phyloP scores from a whole-genome alignment of 2,113 vertebrate species.

The Spilogale gracilis region DNA sequence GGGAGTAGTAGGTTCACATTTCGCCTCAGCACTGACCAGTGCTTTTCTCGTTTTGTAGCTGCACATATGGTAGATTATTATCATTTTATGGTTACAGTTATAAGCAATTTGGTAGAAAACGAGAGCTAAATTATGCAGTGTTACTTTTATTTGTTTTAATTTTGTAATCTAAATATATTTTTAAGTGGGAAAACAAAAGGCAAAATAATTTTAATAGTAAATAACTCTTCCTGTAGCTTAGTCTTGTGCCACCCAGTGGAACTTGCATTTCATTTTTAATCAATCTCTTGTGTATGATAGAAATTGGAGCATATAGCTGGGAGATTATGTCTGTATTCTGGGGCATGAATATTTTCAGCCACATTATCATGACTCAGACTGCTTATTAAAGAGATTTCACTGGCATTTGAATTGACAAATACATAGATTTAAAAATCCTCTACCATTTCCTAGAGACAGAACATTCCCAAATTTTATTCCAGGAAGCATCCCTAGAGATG shows the following conservation, averaged over 20 bases:
- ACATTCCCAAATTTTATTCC: constrained; percentile 49
- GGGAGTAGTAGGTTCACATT: constrained; percentile 84
- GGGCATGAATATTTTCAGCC: constrained; percentile 63
- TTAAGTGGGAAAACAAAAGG: constrained; percentile 78
- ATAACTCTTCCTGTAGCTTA: constrained; percentile 63
- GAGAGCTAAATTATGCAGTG: constrained; percentile 89
- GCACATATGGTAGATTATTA: constrained; percentile 89
- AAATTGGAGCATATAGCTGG: constrained; percentile 60
- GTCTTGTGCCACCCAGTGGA: constrained; percentile 23
- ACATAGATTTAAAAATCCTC: constrained; percentile 69
- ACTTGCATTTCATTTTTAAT: constrained; percentile 72
- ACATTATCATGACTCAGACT: constrained; percentile 60
- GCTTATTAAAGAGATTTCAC: constrained; percentile 57
- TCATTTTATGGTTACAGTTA: constrained; percentile 91
- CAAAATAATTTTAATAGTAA: constrained; percentile 70
- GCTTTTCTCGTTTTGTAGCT: constrained; percentile 84
- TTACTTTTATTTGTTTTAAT: constrained; percentile 91
- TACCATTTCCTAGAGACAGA: constrained; percentile 66
- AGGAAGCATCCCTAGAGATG: constrained; percentile 63
- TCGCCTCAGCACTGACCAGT: constrained; percentile 81
- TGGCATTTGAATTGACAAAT: constrained; percentile 66
- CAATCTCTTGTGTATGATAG: constrained; percentile 63
- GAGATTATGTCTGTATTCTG: constrained; percentile 65
- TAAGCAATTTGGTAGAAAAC: constrained; percentile 90
- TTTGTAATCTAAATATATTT: constrained; percentile 87